Percentiles rank a stretch among this genome's conserved stretches.
These are phyloP conservation scores for Polylopha cassiicola DNA, from an alignment of 2,888 invertebrate genomes.

Conservation along the genomic window DNA sequence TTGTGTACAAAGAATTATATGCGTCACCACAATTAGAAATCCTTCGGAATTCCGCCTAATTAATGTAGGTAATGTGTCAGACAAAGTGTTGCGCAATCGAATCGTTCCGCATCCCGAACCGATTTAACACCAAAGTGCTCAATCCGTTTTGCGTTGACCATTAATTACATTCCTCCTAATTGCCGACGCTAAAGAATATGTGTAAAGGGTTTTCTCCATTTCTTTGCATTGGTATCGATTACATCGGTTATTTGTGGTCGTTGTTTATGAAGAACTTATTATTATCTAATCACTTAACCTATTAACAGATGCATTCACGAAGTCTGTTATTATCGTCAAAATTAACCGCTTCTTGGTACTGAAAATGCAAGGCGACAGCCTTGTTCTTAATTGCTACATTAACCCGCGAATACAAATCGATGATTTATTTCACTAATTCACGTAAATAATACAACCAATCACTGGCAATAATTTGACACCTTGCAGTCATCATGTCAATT, in stretches of 20 bases:
- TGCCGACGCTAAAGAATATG: not conserved
- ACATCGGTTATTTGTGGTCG: constrained; percentile 5
- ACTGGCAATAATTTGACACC: too few species aligned
- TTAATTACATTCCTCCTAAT: constrained; percentile 8
- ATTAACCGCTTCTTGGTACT: not conserved
- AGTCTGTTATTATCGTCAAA: constrained; percentile 1
- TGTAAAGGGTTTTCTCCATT: constrained; percentile 7
- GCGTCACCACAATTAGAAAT: constrained; percentile 42
- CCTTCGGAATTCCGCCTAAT: constrained; percentile 44
- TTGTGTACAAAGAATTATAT: constrained; percentile 35
- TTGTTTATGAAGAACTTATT: constrained; percentile 6
- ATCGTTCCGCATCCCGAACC: constrained; percentile 5
- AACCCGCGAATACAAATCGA: constrained; percentile 4
- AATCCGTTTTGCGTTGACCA: constrained; percentile 1
- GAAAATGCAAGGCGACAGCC: not conserved
- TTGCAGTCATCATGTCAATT: too few species aligned
- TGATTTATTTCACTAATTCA: constrained; percentile 4
- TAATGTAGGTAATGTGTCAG: constrained; percentile 26
- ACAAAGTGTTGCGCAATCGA: constrained; percentile 15
- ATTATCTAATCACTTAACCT: constrained; percentile 1
- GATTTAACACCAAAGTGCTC: constrained; percentile 2
- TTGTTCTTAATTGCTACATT: constrained; percentile 6
- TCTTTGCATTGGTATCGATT: constrained; percentile 11
- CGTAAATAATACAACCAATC: not conserved
- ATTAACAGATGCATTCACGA: constrained; percentile 3